Base-by-base conservation (phyloP, 64 coral and sea anemone species). In the Platygyra sinensis region DNA sequence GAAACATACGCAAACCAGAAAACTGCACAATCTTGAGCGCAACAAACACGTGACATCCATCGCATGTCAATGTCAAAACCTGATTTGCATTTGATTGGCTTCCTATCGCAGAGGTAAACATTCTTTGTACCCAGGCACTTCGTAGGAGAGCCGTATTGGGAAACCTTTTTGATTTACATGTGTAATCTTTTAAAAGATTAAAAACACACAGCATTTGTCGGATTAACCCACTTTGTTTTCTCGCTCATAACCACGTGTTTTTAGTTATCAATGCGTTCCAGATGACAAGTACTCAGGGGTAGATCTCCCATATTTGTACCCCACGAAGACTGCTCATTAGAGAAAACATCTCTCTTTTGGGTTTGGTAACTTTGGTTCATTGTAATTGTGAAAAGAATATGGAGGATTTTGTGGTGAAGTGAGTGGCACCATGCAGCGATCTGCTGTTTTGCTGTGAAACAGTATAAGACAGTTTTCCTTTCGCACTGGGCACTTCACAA, bases 331-430 rank as follows among this genome's bases (percentile, higher is more conserved):
- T 80, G 52, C n/a, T 16, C 52, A 59, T 79, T 24, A 52, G 22
- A 13, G 10, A 3, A 17, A 77, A 39, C 11, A 10, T 59, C 51
- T 31, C 8, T 29, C 63, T 71, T 16, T 51, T 24, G 63, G 65
- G 62, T 72, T 85, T 85, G n/a, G n/a, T n/a, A n/a, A n/a, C n/a
- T n/a, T n/a, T n/a, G 4, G 39, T 85, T 50, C 71, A 29, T 51
- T 27, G 42, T 10, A 27, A 71, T 50, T 71, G 28, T 71, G 30
- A 85, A 85, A 39, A 25, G 36, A 25, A 18, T 27, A 25, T 64
- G 7, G 50, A 69, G 14, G 3, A 85, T 62, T 8, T 28, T 46
- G 33, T 39, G 19, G 54, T 57, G 15, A 57, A 57, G 15, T 16
- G 54, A 15, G 11, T 14, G 0, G 9, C 15, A 57, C 54, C 15